These are phyloP conservation scores for Hyperoplus lanceolatus DNA, from an alignment of 2,797 vertebrate genomes.

Conservation along the genomic window DNA sequence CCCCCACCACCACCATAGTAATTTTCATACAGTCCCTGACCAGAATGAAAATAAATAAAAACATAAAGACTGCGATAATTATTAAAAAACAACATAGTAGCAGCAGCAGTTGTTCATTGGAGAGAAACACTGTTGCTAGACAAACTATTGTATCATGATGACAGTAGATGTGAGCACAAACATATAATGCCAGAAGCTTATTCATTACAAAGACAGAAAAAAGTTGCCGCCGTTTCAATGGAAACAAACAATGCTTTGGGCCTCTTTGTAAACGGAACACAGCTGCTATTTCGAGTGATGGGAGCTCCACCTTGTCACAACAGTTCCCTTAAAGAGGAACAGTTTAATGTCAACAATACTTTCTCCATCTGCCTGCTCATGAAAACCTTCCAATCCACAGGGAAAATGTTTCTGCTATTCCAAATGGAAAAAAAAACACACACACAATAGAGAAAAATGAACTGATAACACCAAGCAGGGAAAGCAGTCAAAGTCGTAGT, in stretches of 20 bases:
- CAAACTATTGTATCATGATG: slow-evolving; percentile 73
- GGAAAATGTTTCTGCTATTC: slow-evolving; percentile 77
- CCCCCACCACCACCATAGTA: too few species aligned
- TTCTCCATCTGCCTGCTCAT: slow-evolving; percentile 87
- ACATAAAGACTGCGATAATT: slow-evolving; percentile 13
- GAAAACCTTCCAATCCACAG: slow-evolving; percentile 82
- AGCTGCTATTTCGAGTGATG: slow-evolving; percentile 88
- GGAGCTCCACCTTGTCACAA: slow-evolving; percentile 90
- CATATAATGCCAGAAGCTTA: slow-evolving; percentile 81
- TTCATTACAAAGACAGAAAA: slow-evolving; percentile 80
- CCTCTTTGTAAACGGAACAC: slow-evolving; percentile 87
- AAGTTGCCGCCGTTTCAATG: slow-evolving; percentile 83
- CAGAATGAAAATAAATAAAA: slow-evolving; percentile 1
- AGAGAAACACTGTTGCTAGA: slow-evolving; percentile 57
- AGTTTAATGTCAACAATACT: slow-evolving; percentile 90
- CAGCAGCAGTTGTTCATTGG: slow-evolving; percentile 37
- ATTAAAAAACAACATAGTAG: slow-evolving; percentile 39
- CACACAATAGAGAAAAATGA: slow-evolving; percentile 71
- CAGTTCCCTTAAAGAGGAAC: slow-evolving; percentile 88
- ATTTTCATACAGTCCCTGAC: not conserved
- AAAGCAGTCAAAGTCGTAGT: slow-evolving; percentile 69
- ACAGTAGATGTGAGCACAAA: slow-evolving; percentile 82
- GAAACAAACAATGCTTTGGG: slow-evolving; percentile 88
- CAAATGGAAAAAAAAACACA: slow-evolving; percentile 48
- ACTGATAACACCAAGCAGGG: slow-evolving; percentile 76